These are phyloP conservation scores for Panthera uncia DNA, from an alignment of 2,113 vertebrate genomes.

Conservation along the genomic window DNA sequence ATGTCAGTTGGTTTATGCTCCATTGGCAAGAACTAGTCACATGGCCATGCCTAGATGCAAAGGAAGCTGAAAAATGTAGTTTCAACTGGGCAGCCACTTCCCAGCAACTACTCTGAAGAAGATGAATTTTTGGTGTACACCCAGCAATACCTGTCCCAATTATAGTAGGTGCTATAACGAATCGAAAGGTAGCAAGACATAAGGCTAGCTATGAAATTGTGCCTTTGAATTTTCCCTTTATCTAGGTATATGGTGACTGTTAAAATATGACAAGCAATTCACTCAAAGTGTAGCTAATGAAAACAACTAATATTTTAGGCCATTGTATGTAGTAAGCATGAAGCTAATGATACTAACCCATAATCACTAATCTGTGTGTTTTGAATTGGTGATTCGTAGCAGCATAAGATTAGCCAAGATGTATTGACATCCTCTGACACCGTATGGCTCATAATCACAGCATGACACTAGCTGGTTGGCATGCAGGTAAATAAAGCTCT, in stretches of 20 bases:
- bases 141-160: neutral
- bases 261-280: neutral
- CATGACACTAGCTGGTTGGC: neutral
- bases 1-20: neutral
- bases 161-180: neutral
- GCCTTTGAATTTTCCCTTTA: neutral
- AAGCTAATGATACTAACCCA: neutral
- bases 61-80: neutral
- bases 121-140: neutral
- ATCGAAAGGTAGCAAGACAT: neutral
- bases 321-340: neutral
- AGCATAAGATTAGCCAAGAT: neutral
- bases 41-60: neutral
- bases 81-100: neutral
- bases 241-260: neutral
- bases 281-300: neutral
- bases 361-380: neutral
- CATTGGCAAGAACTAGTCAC: neutral
- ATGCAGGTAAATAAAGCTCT: neutral
- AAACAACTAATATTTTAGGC: conserved; percentile 18
- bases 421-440: neutral
- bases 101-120: neutral
- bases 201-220: neutral
- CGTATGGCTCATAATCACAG: neutral
- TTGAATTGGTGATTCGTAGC: neutral